Percentiles rank a stretch among this genome's conserved stretches.
These are phyloP conservation scores for Mizuhopecten yessoensis DNA, from an alignment of 1,140 invertebrate genomes.

Conservation along the genomic window DNA sequence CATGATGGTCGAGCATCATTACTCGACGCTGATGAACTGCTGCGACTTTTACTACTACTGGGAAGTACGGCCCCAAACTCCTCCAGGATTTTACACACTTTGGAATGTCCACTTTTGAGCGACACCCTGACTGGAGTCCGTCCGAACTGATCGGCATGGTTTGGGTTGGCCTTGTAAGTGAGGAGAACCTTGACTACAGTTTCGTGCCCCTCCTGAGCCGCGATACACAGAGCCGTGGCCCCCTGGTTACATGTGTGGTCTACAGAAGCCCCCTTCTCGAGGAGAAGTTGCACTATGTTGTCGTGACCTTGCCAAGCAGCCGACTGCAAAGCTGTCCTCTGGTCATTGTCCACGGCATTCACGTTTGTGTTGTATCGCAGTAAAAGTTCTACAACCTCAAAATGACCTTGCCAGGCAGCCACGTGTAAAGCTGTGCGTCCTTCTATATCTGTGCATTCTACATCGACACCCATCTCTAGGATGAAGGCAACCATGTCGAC, in stretches of 20 bases:
- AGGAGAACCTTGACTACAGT: conserved; percentile 93
- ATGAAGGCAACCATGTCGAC: conserved; percentile 90
- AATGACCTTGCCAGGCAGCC: conserved; percentile 96
- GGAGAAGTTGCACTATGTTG: conserved; percentile 91
- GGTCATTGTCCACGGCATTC: conserved; percentile 95
- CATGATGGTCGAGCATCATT: conserved; percentile 88
- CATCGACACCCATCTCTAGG: conserved; percentile 88
- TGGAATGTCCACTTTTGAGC: conserved; percentile 90
- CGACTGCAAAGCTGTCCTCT: conserved; percentile 94
- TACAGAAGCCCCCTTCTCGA: conserved; percentile 87
- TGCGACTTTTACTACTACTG: conserved; percentile 71
- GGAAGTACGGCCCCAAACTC: conserved; percentile 79
- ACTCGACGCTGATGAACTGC: conserved; percentile 74
- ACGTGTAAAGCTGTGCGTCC: conserved; percentile 96
- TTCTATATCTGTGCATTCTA: conserved; percentile 94
- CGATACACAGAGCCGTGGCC: conserved; percentile 95
- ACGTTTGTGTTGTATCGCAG: conserved; percentile 91
- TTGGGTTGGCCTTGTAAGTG: conserved; percentile 95
- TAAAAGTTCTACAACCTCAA: conserved; percentile 94
- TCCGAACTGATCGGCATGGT: conserved; percentile 96
- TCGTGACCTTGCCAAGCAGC: conserved; percentile 97
- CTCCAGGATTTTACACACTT: conserved; percentile 88
- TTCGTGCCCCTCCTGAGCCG: conserved; percentile 97
- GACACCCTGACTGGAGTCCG: conserved; percentile 91
- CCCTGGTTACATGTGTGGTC: conserved; percentile 97